These are phyloP conservation scores for Cisticola juncidis DNA, from an alignment of 2,113 vertebrate species.

Conservation along the genomic window DNA sequence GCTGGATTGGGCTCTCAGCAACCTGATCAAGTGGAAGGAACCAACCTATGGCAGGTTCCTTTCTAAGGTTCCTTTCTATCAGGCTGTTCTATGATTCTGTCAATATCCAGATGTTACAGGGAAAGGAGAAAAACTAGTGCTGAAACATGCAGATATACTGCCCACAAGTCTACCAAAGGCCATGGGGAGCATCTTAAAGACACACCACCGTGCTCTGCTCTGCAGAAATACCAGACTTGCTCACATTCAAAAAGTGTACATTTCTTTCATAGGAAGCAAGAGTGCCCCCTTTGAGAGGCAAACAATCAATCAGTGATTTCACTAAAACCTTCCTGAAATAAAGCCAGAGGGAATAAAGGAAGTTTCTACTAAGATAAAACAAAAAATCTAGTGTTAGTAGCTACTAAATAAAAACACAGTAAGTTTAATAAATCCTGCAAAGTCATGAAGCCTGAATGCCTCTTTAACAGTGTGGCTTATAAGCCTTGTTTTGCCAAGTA, in stretches of 20 bases:
- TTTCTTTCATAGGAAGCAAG: not conserved
- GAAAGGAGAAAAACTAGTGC: not conserved
- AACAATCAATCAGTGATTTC: not conserved
- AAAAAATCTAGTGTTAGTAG: not conserved
- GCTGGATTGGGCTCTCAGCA: not conserved
- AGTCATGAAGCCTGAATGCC: not conserved
- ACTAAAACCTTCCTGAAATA: not conserved
- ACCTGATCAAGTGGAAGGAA: not conserved
- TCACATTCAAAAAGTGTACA: accelerated
- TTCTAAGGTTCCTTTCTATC: not conserved
- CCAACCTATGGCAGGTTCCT: too few species aligned
- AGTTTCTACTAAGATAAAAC: not conserved
- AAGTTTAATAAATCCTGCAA: not conserved
- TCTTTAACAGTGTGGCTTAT: not conserved
- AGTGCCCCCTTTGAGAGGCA: not conserved
- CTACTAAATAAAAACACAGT: not conserved
- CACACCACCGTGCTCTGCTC: not conserved
- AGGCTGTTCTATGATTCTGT: not conserved
- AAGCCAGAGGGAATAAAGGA: not conserved
- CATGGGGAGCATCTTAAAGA: not conserved
- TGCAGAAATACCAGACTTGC: not conserved
- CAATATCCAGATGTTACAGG: not conserved
- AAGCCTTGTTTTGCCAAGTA: not conserved
- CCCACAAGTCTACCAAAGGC: not conserved
- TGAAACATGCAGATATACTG: not conserved